phyloP scores from a whole-genome alignment of 2,888 invertebrate genomes.

The Hyalella azteca region DNA sequence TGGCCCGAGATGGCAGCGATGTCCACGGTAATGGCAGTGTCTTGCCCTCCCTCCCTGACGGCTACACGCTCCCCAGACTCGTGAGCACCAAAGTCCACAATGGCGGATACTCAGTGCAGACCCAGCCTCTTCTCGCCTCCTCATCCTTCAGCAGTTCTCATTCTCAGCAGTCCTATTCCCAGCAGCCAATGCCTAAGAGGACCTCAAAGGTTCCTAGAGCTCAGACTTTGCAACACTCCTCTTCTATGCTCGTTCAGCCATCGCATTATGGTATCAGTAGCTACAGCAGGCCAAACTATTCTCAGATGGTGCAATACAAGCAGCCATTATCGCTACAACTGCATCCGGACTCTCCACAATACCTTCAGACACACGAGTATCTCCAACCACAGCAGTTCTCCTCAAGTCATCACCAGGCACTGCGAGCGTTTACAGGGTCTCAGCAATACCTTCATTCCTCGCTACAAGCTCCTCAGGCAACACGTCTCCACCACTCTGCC shows the following conservation, averaged over 20 bases:
- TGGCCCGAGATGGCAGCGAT: neutral
- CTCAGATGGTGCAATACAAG: neutral
- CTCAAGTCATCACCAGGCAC: neutral
- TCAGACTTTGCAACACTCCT: neutral
- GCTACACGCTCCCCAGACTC: slow-evolving; percentile 14
- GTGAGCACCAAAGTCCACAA: slow-evolving; percentile 23
- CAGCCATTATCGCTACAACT: neutral
- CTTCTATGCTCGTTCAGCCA: slow-evolving; percentile 27
- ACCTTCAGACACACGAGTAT: neutral
- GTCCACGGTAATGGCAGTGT: neutral
- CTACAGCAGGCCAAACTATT: neutral
- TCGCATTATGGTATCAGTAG: neutral
- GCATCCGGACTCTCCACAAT: neutral
- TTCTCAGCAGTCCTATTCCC: neutral
- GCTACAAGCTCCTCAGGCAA: neutral
- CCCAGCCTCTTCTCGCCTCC: slow-evolving; percentile 13
- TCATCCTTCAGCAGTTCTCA: slow-evolving; percentile 19
- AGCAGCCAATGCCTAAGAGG: neutral
- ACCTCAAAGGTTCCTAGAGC: neutral
- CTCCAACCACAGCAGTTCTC: neutral
- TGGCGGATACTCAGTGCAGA: slow-evolving; percentile 26
- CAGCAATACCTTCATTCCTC: neutral
- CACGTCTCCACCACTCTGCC: slow-evolving; percentile 7
- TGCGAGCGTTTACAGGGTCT: neutral
- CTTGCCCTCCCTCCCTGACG: neutral